Base-by-base conservation (phyloP, 2,797 vertebrate genomes). In the Toxotes lorentzi region DNA sequence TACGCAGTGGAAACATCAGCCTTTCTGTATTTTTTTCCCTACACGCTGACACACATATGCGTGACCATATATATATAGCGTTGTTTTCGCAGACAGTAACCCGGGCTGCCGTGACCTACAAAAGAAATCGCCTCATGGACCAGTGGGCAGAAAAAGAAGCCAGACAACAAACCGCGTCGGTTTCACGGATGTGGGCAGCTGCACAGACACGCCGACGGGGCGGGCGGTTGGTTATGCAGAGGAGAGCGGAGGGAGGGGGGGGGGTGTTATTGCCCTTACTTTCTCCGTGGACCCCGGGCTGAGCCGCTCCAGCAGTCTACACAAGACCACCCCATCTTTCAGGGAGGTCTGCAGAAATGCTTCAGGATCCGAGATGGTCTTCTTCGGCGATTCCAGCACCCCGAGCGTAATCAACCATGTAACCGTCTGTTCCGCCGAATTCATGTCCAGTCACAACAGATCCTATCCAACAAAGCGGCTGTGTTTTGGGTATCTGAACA, bases 361-460 rank as follows among this genome's bases (percentile, higher is more conserved):
- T 90, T 98, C 97, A 0, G 98, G 97, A 87, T 99, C 97, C 70
- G 97, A 96, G 83, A 99, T 95, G 92, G 94, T 98, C 87, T 99
- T 99, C 94, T 99, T 99, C 87, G 97, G 98, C 78, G 98, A 99
- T 74, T 99, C 97, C 91, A 99, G 94, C 93, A 99, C 98, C 81
- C 98, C 98, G 85, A 99, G 93, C 86, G 97, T 96, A 58, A 99
- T 99, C 83, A 99, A 93, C 97, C 98, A 99, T 89, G 97, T 99
- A 90, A 99, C 97, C 92, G 97, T 99, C 95, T 99, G 98, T 90
- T 99, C 98, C 38, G 98, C 97, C 62, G 97, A 97, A 96, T 97
- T 99, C 98, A 96, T 96, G 92, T 90, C 91, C 90, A 89, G 85
- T 85, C 88, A 86, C 86, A 70, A 66, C 84, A 83, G 85, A 88